Base-by-base conservation (phyloP, 2,888 invertebrate genomes). In the Drosophila cognata region DNA sequence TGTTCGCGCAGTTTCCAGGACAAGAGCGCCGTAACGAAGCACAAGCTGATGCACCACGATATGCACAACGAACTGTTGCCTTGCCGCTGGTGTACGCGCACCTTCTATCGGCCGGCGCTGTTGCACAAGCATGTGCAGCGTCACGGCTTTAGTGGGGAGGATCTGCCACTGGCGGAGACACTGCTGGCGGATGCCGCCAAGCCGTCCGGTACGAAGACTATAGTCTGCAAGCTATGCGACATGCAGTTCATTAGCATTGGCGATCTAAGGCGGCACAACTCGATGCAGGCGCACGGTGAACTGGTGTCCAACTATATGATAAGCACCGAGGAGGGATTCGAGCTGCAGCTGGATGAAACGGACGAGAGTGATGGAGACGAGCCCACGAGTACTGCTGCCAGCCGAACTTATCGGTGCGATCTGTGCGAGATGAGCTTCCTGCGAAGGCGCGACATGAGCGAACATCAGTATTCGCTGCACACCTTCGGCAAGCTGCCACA, bases 401-500 rank as follows among this genome's bases (percentile, higher is more conserved):
- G 46, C 10, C 69, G 69, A 28, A 59, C 77, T 11, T 92, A 93
- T 64, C 75, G 62, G 0, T 93, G 92, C 56, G 90, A 91, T 35
- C 62, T 92, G 21, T 93, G 93, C 60, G 79, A 87, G 4, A 72
- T 90, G 51, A 81, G 67, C 11, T 92, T 91, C 68, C 84, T 86
- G 18, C 91, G 93, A 0, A 90, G 91, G 4, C 90, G 91, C 33
- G 91, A 92, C 64, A 84, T 92, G 67, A 77, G 84, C 31, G 90
- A 91, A 33, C 93, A 93, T 78, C 92, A 93, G 67, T 88, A 91
- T 64, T 84, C 88, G 0, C 67, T 90, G 36, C 93, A 93, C 66
- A 84, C 81, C 25, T 89, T 94, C 62, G 94, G 94, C 1, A 94
- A 94, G 73, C 90, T 94, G 10, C 94, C 94, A 0, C 90, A 93